Conservation (phyloP, 2,113 vertebrate species). For the Rhinoderma darwinii region DNA sequence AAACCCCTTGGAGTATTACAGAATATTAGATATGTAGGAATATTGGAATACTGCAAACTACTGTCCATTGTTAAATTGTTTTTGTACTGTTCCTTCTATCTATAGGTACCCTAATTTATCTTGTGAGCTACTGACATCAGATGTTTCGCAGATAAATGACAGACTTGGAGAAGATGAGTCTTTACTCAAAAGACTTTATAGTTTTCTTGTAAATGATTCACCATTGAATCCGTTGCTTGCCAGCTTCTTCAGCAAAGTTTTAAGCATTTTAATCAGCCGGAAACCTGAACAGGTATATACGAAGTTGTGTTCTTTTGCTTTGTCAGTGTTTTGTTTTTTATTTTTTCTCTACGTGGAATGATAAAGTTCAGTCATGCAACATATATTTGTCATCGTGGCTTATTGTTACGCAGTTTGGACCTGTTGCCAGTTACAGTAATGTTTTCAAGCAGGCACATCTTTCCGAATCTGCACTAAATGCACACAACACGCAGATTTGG, state of each 20-base stretch:
- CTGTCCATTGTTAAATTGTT: not conserved
- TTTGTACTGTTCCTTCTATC: not conserved
- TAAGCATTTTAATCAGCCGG: slow-evolving; percentile 98
- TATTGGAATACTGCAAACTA: not conserved
- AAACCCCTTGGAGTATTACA: no score
- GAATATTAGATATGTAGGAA: no score
- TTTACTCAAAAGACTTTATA: slow-evolving; percentile 90
- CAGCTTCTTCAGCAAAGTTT: slow-evolving; percentile 98
- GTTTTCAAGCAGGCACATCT: no score
- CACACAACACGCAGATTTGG: no score
- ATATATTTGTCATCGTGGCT: not conserved
- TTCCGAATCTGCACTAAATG: no score
- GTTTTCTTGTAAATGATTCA: slow-evolving; percentile 92
- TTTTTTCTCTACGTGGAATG: no score
- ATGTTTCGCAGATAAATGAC: slow-evolving; percentile 95
- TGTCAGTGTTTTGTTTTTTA: no score
- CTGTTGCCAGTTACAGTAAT: no score
- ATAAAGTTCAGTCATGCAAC: no score
- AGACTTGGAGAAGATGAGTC: slow-evolving; percentile 93
- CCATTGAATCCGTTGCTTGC: slow-evolving; percentile 94
- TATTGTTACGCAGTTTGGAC: no score
- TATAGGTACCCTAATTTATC: slow-evolving; percentile 96
- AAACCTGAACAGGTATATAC: slow-evolving; percentile 93
- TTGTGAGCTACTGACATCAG: slow-evolving; percentile 96
- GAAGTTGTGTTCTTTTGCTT: not conserved